Evolutionary conservation across 2,113 vertebrate species (phyloP).

Genomic region (Phylloscopus whistleri): DNA sequence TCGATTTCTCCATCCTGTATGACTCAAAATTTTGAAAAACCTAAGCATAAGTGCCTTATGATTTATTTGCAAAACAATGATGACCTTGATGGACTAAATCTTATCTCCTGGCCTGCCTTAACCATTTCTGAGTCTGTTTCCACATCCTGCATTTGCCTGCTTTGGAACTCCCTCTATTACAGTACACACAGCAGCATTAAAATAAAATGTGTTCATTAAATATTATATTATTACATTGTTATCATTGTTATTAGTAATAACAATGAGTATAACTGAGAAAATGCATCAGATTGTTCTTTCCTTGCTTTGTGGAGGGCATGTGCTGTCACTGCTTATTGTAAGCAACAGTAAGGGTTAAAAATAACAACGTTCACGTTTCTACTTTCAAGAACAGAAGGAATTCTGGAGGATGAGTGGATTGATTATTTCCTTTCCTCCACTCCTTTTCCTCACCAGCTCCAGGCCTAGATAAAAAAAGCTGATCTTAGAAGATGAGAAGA

Average conservation of each 20-base stretch:
- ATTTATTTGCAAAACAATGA: background rate
- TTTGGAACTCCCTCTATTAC: background rate
- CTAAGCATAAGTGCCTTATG: background rate
- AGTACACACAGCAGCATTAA: background rate
- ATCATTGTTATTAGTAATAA: background rate
- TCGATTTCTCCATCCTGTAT: background rate
- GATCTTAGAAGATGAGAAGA: background rate
- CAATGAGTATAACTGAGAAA: background rate
- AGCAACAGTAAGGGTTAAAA: background rate
- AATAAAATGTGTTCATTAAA: background rate
- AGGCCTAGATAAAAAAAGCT: background rate
- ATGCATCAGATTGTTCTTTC: background rate
- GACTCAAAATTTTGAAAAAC: background rate
- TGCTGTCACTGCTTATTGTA: background rate
- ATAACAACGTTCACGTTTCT: background rate
- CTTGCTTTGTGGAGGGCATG: background rate
- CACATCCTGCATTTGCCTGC: background rate
- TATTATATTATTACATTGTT: rapidly evolving
- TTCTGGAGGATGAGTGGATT: background rate
- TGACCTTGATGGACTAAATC: background rate
- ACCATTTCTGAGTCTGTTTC: background rate
- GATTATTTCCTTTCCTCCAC: background rate
- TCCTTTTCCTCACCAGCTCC: background rate
- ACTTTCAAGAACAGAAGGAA: background rate
- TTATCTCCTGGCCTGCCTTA: background rate